Evolutionary conservation across 2,888 invertebrate species (phyloP).

Genomic region (Siphlonurus alternatus): DNA sequence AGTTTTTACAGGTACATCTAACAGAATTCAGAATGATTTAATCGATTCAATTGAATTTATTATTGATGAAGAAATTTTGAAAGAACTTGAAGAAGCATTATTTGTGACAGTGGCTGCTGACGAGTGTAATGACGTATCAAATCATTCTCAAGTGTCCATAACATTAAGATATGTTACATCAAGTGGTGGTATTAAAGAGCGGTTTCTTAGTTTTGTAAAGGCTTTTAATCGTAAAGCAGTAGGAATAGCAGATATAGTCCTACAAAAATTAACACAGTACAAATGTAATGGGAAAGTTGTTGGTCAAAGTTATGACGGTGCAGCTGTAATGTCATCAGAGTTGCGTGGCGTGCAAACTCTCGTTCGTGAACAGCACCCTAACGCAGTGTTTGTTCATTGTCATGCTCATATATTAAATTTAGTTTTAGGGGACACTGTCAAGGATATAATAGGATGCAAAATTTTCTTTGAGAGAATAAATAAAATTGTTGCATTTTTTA

Average conservation of each 20-base stretch:
- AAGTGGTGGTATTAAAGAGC: constrained; percentile 3
- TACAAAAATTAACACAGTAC: neutral
- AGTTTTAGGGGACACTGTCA: constrained; percentile 1
- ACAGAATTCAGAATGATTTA: constrained; percentile 4
- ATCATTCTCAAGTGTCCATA: constrained; percentile 1
- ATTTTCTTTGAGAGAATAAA: constrained; percentile 4
- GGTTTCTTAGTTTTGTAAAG: constrained; percentile 1
- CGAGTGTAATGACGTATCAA: constrained; percentile 5
- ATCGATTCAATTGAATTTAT: neutral
- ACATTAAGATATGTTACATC: constrained; percentile 3
- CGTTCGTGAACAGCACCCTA: constrained; percentile 1
- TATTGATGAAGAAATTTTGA: constrained; percentile 1
- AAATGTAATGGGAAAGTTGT: constrained; percentile 1
- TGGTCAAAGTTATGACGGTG: constrained; percentile 5
- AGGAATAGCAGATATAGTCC: neutral
- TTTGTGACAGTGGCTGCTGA: constrained; percentile 2
- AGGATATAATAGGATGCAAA: neutral
- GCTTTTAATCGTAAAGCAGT: constrained; percentile 1
- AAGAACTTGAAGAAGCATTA: constrained; percentile 1
- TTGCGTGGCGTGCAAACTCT: constrained; percentile 4
- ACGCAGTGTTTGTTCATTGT: constrained; percentile 6
- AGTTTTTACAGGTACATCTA: neutral
- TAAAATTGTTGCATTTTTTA: constrained; percentile 5
- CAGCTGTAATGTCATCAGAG: constrained; percentile 5
- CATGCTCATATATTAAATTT: constrained; percentile 6